Evolutionary conservation across 2,113 vertebrate species (phyloP), one percentile per base, ranked within the genome.

Genomic region (Oreochromis niloticus): DNA sequence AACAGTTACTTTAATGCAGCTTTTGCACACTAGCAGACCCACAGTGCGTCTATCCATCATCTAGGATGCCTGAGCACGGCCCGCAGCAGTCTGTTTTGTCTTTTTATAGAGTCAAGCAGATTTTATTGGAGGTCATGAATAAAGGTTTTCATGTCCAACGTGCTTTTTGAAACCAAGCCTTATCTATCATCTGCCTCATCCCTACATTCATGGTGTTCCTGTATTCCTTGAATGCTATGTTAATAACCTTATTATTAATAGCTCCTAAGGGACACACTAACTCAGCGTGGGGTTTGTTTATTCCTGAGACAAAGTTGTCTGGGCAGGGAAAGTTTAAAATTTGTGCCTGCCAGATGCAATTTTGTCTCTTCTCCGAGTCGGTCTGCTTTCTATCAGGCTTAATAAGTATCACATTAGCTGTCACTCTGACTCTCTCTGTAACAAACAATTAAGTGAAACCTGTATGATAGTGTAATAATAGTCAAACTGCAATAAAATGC

Each of bases 361-460:
- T 88, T 84, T 7, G 52, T 79, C 50, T 80, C 7, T 16, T 81
- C 79, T 88, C 61, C 55, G 82, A 88, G 41, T 17, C n/a, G 32
- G 14, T 79, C 17, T 88, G 48, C 32, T 66, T 63, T 84, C 87
- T 24, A 66, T 91, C 91, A 27, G 55, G 24, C 80, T 91, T 86
- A 91, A 89, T 89, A 86, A 50, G 88, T 61, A 80, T 88, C 85
- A 85, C 43, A 87, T 89, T 59, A 8, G 12, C 81, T 88, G 89
- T 86, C 91, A 83, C 22, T 79, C 83, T 34, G 27, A 19, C 48
- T 54, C 59, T 46, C 34, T 22, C 75, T 82, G 61, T 80, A 81
- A 90, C 85, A 85, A 89, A 85, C 85, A 89, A 90, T 94, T 91
- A 93, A 85, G 91, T 57, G 79, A 86, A 85, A 88, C 68, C 86